These are phyloP conservation scores for Drosophila mimica DNA, from an alignment of 2,888 invertebrate genomes.

Conservation along the genomic window DNA sequence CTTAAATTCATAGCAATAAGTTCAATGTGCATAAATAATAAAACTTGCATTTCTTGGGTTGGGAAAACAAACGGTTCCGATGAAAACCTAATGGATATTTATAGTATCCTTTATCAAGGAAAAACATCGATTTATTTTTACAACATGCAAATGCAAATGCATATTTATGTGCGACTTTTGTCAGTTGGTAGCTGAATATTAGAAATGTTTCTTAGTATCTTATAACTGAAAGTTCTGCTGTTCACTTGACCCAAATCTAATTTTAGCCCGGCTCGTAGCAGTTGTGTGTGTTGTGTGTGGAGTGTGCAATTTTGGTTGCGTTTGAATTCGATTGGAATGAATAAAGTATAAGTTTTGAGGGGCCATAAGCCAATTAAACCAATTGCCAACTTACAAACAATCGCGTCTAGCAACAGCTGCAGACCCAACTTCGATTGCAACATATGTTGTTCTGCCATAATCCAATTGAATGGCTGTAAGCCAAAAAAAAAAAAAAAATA, in stretches of 20 bases:
- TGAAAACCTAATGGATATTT: neutral
- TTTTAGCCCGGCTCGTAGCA: neutral
- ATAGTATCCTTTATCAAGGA: neutral
- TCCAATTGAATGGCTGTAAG: slow-evolving; percentile 20
- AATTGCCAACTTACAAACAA: slow-evolving; percentile 33
- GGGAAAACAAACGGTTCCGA: neutral
- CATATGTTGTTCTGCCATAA: slow-evolving; percentile 19
- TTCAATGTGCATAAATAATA: neutral
- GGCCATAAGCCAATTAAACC: slow-evolving; percentile 58
- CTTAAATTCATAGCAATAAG: neutral
- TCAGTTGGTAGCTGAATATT: neutral
- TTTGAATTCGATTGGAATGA: slow-evolving; percentile 21
- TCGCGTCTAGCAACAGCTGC: slow-evolving; percentile 23
- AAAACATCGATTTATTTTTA: neutral
- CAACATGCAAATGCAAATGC: neutral
- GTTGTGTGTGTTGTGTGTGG: neutral
- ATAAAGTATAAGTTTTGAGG: slow-evolving; percentile 27
- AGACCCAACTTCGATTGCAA: neutral
- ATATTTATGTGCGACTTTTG: neutral
- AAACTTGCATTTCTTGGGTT: neutral
- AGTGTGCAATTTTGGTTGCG: slow-evolving; percentile 31
- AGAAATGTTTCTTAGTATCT: slow-evolving; percentile 26
- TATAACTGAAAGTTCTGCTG: slow-evolving; percentile 35
- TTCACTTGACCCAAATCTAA: slow-evolving; percentile 17
- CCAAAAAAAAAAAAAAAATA: slow-evolving; percentile 8